Evolutionary conservation across 2,888 invertebrate genomes (phyloP), one percentile per base, ranked within the genome.

Genomic region (Lithosia quadra): DNA sequence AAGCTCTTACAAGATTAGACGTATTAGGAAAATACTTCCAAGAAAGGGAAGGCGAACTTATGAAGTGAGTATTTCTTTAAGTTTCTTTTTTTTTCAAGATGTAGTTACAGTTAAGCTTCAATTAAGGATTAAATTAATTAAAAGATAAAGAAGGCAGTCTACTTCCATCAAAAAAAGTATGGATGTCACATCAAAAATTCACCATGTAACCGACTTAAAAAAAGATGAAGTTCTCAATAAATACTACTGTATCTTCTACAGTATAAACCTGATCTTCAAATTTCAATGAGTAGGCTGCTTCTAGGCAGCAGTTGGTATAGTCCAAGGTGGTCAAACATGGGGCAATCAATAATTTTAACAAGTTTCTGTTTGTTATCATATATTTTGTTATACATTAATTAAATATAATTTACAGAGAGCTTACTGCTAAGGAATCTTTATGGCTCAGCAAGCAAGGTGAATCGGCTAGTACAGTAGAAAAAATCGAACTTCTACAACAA

Each of bases 11-110:
- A 0, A 96, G 98, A 81, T 95, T 99, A 2, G 98, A 98, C 86
- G 98, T 99, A 1, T 94, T 99, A 56, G 97, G 98, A 0, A 97
- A 97, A 85, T 99, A 98, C 90, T 99, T 99, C 93, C 98, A 98
- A 85, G 98, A 99, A 77, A 97, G 98, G 82, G 99, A 99, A 90
- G 96, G 97, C 18, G 97, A 98, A 90, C 94, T 98, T 62, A 96
- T 98, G 92, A 98, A 98, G 97, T 98, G 95, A 94, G 95, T 95
- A 61, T 49, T 49, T 49, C 43, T 43, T 7, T 15, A 18, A 18
- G 43, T 43, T 18, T 43, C 1, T 0, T 43, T 49, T 2, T 36
- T 36, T 10, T 39, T 39, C 13, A 9, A 7, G 8, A 36, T 36
- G 9, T 36, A 11, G 10, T 36, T 36, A 28, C 28, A 28, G 5